phyloP scores from a whole-genome alignment of 2,888 invertebrate genomes.

The Dimorphilus gyrociliatus region DNA sequence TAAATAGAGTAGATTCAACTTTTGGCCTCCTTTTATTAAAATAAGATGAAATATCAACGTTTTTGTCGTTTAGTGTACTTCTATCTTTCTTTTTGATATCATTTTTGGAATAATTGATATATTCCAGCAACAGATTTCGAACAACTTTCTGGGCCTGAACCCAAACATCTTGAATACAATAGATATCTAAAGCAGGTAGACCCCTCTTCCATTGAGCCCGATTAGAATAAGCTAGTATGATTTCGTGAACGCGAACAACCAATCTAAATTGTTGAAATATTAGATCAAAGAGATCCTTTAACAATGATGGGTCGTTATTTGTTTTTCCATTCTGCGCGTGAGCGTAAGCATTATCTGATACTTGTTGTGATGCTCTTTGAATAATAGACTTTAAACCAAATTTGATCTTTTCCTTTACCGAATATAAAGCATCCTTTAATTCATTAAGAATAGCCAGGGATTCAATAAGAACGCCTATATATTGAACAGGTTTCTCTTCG shows the following conservation, averaged over 20 bases:
- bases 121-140: no score
- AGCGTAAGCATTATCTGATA: conserved; percentile 43
- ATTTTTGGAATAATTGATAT: no score
- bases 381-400: conserved; percentile 62
- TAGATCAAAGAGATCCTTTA: conserved; percentile 50
- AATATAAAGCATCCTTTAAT: conserved; percentile 56
- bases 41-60: no score
- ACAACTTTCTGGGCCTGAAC: not conserved
- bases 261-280: conserved; percentile 66
- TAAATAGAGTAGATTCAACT: conserved; percentile 44
- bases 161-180: conserved; percentile 1
- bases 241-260: conserved; percentile 57
- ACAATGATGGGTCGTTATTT: conserved; percentile 27
- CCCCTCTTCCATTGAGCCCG: conserved; percentile 15
- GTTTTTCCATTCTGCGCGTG: conserved; percentile 27
- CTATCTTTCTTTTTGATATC: no score
- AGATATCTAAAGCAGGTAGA: no score
- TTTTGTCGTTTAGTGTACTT: no score
- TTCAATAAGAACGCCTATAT: conserved; percentile 60
- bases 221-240: conserved; percentile 43
- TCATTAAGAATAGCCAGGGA: conserved; percentile 66
- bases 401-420: conserved; percentile 64
- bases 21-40: no score
- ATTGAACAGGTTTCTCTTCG: conserved; percentile 45
- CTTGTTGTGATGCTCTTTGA: conserved; percentile 58